Percentiles rank a stretch among this genome's conserved stretches.
These are phyloP conservation scores for Hybognathus amarus DNA, from an alignment of 2,797 vertebrate genomes.

Conservation along the genomic window DNA sequence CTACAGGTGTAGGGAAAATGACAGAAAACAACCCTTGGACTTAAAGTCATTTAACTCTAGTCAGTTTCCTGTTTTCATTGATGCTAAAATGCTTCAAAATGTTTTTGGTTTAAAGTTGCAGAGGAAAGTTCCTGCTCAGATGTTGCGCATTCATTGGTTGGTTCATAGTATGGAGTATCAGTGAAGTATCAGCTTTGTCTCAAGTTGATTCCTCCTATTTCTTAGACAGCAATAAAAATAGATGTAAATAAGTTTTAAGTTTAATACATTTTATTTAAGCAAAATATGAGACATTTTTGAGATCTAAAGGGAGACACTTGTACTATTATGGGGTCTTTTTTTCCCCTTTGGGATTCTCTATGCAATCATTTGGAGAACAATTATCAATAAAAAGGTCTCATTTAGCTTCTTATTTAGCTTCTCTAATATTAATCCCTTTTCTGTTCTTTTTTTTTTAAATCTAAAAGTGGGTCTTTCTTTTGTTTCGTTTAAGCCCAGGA, in stretches of 20 bases:
- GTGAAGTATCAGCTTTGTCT: background rate
- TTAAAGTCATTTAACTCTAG: background rate
- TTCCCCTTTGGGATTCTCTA: too few species aligned
- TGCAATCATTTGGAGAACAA: background rate
- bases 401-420: background rate
- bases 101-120: background rate
- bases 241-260: background rate
- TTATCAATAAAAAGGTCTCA: background rate
- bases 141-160: background rate
- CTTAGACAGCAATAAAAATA: background rate
- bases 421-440: background rate
- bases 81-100: conserved; percentile 2
- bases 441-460: background rate
- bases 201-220: background rate
- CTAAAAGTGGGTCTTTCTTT: background rate
- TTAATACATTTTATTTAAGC: background rate
- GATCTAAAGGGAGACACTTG: background rate
- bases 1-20: conserved; percentile 14
- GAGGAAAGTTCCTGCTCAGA: background rate
- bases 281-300: background rate
- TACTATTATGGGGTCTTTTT: background rate
- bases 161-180: background rate
- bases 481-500: background rate
- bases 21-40: background rate
- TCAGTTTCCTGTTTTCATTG: background rate